Evolutionary conservation across 2,888 invertebrate species (phyloP), one percentile per base, ranked within the genome.

Genomic region (Cephus pulcher): DNA sequence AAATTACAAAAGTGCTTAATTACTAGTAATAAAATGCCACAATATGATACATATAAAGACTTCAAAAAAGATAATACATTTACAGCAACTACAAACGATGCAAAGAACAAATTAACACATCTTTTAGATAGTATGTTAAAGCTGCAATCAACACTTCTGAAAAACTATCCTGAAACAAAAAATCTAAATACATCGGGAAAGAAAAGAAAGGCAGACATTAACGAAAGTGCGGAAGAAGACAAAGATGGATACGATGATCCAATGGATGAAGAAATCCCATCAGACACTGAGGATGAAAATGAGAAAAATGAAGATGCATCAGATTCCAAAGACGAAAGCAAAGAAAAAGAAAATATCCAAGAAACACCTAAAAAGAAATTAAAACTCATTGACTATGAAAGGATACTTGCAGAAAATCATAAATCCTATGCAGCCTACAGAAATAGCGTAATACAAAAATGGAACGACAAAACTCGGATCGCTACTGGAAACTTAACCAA

Each of bases 401-500:
- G 91, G 74, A 92, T 94, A 81, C 91, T 97, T 56, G 88, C 92
- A 12, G 91, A 92, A 12, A 92, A 93, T 71, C 95, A 96, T 87
- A 92, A 94, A 83, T 91, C 92, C 4, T 96, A 96, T 82, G 93
- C 92, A 83, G 88, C 93, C 11, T 97, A 95, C 87, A 94, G 98
- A 89, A 95, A 98, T 88, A 92, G 94, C 0, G 95, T 96, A 12
- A 95, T 99, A 80, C 95, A 97, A 85, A 98, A 98, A 90, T 99
- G 99, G 99, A 96, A 98, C 92, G 98, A 98, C 81, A 98, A 98
- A 91, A 98, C 98, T 0, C 94, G 96, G 83, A 92, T 97, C 56
- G 93, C 95, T 1, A 93, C 94, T 15, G 93, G 94, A 11, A 94
- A 93, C 86, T 92, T 95, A 12, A 95, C 94, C 86, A 93, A 94